These are phyloP conservation scores for Cerastis leucographa DNA, from an alignment of 2,888 invertebrate genomes.

Conservation along the genomic window DNA sequence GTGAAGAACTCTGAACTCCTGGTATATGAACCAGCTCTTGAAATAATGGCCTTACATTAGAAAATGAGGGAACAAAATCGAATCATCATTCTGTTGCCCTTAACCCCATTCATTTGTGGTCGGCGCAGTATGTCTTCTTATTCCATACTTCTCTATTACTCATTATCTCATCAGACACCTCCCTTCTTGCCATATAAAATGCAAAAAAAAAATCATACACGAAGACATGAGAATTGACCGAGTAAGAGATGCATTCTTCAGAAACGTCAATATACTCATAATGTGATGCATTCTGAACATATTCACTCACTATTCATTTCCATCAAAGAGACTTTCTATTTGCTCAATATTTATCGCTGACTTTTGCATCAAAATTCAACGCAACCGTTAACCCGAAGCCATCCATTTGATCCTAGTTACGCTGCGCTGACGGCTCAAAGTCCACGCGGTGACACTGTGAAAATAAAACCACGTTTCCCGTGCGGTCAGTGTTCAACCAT, in stretches of 20 bases:
- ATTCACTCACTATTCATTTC: neutral
- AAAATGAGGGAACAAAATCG: neutral
- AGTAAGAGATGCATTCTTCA: neutral
- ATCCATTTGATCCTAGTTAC: constrained; percentile 33
- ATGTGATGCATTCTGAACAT: neutral
- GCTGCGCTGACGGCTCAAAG: constrained; percentile 19
- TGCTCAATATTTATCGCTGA: neutral
- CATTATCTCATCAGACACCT: no score
- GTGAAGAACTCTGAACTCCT: neutral
- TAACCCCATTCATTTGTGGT: no score
- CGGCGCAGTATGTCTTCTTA: no score
- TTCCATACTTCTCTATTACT: no score
- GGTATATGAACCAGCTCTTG: neutral
- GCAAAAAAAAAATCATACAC: no score
- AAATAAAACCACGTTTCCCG: constrained; percentile 37
- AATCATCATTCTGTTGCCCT: no score
- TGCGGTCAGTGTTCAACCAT: constrained; percentile 34
- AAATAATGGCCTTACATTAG: neutral
- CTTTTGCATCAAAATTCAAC: neutral
- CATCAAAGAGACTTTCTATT: neutral
- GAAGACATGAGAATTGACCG: neutral
- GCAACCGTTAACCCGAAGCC: neutral
- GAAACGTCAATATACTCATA: neutral
- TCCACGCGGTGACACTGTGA: neutral
- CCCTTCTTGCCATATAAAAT: no score